phyloP scores from a whole-genome alignment of 2,113 vertebrate genomes.

The Leucosticte australis region DNA sequence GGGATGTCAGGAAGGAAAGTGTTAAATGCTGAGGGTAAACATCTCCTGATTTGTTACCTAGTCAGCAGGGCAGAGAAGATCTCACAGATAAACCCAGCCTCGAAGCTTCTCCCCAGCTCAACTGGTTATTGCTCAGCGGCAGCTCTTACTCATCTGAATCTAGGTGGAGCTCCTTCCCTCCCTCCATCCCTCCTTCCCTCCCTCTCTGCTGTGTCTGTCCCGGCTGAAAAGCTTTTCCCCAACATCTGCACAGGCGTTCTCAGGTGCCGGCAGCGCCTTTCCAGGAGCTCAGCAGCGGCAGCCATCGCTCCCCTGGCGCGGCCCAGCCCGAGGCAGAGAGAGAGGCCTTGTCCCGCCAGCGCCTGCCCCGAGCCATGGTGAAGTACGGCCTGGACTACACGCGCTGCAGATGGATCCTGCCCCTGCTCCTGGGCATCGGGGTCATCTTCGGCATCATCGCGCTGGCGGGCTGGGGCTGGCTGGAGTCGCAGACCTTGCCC shows the following conservation, averaged over 20 bases:
- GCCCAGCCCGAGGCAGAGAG: background rate
- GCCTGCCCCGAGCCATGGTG: constrained; percentile 39
- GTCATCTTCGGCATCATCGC: constrained; percentile 72
- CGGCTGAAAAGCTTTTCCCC: constrained; percentile 4
- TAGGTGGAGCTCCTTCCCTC: constrained; percentile 67
- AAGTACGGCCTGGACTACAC: constrained; percentile 71
- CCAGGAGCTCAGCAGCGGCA: background rate
- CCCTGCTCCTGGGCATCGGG: constrained; percentile 66
- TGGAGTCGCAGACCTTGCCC: constrained; percentile 56
- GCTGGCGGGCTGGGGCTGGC: constrained; percentile 75
- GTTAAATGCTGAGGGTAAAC: constrained; percentile 16
- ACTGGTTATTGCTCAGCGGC: constrained; percentile 44
- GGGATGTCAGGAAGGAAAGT: background rate
- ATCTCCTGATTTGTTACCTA: background rate
- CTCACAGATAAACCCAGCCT: constrained; percentile 30
- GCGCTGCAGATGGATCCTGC: constrained; percentile 70
- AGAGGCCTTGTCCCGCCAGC: background rate
- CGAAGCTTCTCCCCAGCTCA: background rate
- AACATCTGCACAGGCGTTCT: background rate
- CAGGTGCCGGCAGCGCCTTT: background rate
- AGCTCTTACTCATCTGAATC: constrained; percentile 66
- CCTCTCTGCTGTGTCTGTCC: background rate
- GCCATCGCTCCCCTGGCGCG: rapidly evolving
- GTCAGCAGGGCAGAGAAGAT: constrained; percentile 28
- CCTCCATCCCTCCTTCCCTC: background rate